Evolutionary conservation across 2,113 vertebrate species (phyloP).

Genomic region (Apaloderma vittatum): DNA sequence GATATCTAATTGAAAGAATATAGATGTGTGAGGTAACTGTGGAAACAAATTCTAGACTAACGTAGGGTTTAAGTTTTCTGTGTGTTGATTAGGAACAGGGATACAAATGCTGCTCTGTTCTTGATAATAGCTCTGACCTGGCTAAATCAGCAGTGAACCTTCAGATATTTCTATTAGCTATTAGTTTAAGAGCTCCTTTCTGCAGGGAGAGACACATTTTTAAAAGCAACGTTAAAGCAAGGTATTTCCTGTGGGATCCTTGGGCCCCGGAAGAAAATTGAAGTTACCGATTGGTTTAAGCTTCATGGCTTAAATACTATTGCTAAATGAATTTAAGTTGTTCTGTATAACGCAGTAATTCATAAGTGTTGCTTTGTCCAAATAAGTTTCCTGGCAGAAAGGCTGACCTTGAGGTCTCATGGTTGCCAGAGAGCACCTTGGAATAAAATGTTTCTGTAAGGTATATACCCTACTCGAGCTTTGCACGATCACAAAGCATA

Average conservation of each 20-base stretch:
- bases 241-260: not conserved
- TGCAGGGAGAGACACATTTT: not conserved
- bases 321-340: not conserved
- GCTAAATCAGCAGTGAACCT: not conserved
- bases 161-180: not conserved
- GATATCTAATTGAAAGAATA: not conserved
- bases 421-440: not conserved
- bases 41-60: not conserved
- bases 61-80: not conserved
- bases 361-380: not conserved
- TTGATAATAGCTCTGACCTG: not conserved
- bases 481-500: not conserved
- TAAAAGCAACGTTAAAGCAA: not conserved
- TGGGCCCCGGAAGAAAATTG: not conserved
- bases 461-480: not conserved
- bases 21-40: not conserved
- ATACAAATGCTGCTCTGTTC: not conserved
- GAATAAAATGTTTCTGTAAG: not conserved
- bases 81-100: not conserved
- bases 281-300: not conserved
- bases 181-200: not conserved
- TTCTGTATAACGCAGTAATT: not conserved
- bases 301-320: not conserved
- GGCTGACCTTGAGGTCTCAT: not conserved
- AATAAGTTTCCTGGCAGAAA: not conserved